Percentiles rank a stretch among this genome's conserved stretches.
phyloP scores from a whole-genome alignment of 35 echinoderm and acorn worm species.

The Acanthaster planci region DNA sequence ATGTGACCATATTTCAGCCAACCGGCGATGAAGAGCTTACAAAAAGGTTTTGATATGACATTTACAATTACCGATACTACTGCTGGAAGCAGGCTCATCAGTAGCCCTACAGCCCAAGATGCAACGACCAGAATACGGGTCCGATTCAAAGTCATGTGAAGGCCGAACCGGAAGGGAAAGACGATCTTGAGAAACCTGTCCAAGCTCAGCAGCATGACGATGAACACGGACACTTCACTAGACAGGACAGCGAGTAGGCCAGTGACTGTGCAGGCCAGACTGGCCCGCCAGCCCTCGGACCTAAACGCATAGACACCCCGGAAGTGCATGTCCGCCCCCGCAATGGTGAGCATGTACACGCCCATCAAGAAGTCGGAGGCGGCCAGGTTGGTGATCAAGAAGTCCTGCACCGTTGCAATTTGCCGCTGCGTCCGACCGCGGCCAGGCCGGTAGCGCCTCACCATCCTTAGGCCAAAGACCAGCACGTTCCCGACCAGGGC shows the following conservation, averaged over 20 bases:
- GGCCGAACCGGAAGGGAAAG: conserved; percentile 33
- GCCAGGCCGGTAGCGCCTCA: background rate
- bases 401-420: conserved; percentile 17
- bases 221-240: conserved; percentile 70
- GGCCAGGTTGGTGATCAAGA: conserved; percentile 61
- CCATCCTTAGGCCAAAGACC: conserved; percentile 30
- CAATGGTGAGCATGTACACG: conserved; percentile 74
- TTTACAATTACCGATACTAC: conserved; percentile 14
- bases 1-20: no score
- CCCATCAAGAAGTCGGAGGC: conserved; percentile 72
- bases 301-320: conserved; percentile 36
- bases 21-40: no score
- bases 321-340: conserved; percentile 54
- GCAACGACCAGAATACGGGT: background rate
- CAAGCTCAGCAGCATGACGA: conserved; percentile 60
- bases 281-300: conserved; percentile 46
- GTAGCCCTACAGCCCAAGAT: conserved; percentile 26
- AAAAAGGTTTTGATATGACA: no score
- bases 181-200: conserved; percentile 46
- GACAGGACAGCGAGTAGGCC: conserved; percentile 55
- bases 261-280: conserved; percentile 47
- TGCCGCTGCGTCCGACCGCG: background rate
- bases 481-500: conserved; percentile 42
- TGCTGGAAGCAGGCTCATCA: conserved; percentile 36
- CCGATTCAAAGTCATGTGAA: conserved; percentile 23